Evolutionary conservation across 2,888 invertebrate genomes (phyloP), one percentile per base, ranked within the genome.

Genomic region (Gastracanthus pulcherrimus): DNA sequence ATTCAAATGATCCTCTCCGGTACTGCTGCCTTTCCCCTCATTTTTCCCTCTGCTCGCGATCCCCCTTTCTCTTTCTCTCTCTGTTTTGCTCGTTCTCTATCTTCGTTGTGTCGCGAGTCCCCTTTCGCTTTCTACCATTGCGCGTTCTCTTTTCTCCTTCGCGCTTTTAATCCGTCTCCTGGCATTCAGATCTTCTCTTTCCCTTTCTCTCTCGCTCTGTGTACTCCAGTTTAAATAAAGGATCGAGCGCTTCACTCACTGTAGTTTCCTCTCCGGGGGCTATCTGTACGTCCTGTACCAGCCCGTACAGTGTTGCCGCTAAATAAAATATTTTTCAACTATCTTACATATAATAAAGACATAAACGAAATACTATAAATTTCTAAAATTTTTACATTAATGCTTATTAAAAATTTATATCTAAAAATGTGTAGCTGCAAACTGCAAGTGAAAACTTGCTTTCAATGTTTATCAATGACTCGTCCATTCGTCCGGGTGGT

Each of bases 1-100:
- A 91, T 91, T 91, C 91, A 91, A 90, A 90, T 89, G 89, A 90
- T 90, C 88, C 89, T 90, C 89, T 88, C 86, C 87, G 82, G 83
- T 81, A 70, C 80, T 69, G 19, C 51, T 64, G 45, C 62, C 72
- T 72, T 78, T 64, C 76, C 58, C 51, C 81, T 80, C 83, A 81
- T 79, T 75, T 82, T 80, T 77, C 36, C 76, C 82, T 83, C 81
- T 9, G 16, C 60, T 13, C 36, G 76, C 19, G 13, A 31, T 34
- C 38, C 16, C 38, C 23, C 76, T 55, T 26, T 51, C 58, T 36
- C 60, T 62, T 55, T 45, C 62, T 23, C 58, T 72, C 48, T 64
- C 29, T 31, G 36, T 84, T 70, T n/a, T n/a, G n/a, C n/a, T n/a
- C n/a, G n/a, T n/a, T n/a, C n/a, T 76, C 76, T 78, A 75, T 75